Conservation (phyloP, 2,888 invertebrate species). For the Apeira syringaria region DNA sequence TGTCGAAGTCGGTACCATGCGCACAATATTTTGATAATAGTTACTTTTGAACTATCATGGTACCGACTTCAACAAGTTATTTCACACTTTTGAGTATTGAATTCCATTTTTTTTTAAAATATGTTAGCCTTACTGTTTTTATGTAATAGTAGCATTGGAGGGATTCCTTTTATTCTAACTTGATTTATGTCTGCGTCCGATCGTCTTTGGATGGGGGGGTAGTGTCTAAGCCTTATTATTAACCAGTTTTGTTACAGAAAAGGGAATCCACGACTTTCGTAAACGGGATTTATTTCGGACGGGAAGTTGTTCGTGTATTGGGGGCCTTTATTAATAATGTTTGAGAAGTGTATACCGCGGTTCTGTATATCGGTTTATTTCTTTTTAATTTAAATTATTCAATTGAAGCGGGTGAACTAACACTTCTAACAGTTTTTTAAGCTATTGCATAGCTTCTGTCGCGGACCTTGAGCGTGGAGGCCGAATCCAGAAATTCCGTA, state of each 20-base stretch:
- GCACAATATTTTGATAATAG: too few species aligned
- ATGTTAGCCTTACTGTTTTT: slow-evolving; percentile 10
- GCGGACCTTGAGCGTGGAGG: too few species aligned
- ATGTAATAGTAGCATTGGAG: slow-evolving; percentile 18
- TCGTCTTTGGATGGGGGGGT: slow-evolving; percentile 25
- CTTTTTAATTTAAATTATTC: too few species aligned
- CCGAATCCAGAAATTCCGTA: too few species aligned
- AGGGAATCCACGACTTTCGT: slow-evolving; percentile 37
- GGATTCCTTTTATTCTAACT: slow-evolving; percentile 38
- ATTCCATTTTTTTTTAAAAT: too few species aligned
- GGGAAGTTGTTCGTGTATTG: slow-evolving; percentile 18
- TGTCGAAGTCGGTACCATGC: too few species aligned
- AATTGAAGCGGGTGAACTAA: too few species aligned
- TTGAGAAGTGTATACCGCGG: slow-evolving; percentile 10
- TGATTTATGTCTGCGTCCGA: slow-evolving; percentile 45
- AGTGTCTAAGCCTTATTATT: slow-evolving; percentile 42
- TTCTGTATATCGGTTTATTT: slow-evolving; percentile 2
- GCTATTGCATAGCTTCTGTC: too few species aligned
- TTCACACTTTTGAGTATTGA: too few species aligned
- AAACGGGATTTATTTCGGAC: slow-evolving; percentile 34
- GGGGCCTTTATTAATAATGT: slow-evolving; percentile 34
- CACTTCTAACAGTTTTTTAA: too few species aligned
- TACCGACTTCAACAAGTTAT: too few species aligned
- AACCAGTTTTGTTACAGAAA: slow-evolving; percentile 40
- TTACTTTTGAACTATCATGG: too few species aligned